These are phyloP conservation scores for Stegostoma tigrinum DNA, from an alignment of 2,113 vertebrate species.

Conservation along the genomic window DNA sequence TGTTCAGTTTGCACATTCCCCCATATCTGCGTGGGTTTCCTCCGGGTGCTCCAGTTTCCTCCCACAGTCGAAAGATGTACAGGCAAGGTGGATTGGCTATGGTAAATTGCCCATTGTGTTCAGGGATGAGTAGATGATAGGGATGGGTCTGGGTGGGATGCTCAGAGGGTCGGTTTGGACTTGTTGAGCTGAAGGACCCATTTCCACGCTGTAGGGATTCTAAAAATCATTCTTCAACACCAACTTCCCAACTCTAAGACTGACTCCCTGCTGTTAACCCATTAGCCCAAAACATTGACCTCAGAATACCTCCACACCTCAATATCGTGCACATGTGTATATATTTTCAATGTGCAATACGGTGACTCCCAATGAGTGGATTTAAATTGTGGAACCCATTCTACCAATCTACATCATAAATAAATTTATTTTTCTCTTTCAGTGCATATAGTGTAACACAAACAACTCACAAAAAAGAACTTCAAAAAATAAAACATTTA, in stretches of 20 bases:
- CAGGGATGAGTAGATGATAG: too few relatives aligned
- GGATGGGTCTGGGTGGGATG: too few relatives aligned
- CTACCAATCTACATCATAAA: neutral
- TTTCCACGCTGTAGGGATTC: too few relatives aligned
- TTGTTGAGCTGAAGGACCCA: too few relatives aligned
- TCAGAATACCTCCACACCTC: neutral
- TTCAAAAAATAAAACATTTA: neutral
- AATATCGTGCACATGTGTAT: conserved; percentile 30
- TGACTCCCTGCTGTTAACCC: conserved; percentile 38
- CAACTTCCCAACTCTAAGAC: conserved; percentile 24
- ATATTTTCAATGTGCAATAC: conserved; percentile 40
- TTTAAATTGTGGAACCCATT: conserved; percentile 37
- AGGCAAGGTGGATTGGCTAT: too few relatives aligned
- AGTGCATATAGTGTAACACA: neutral
- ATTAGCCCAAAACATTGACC: neutral
- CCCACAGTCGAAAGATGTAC: too few relatives aligned
- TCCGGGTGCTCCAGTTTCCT: too few relatives aligned
- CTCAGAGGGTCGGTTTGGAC: too few relatives aligned
- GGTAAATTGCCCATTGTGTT: too few relatives aligned
- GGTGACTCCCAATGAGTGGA: conserved; percentile 37
- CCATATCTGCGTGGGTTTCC: too few relatives aligned
- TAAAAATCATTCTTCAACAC: neutral
- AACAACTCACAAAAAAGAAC: conserved; percentile 29
- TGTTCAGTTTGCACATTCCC: too few relatives aligned
- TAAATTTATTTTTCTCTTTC: conserved; percentile 39